These are phyloP conservation scores for Alethe diademata DNA, from an alignment of 2,113 vertebrate genomes.

Conservation along the genomic window DNA sequence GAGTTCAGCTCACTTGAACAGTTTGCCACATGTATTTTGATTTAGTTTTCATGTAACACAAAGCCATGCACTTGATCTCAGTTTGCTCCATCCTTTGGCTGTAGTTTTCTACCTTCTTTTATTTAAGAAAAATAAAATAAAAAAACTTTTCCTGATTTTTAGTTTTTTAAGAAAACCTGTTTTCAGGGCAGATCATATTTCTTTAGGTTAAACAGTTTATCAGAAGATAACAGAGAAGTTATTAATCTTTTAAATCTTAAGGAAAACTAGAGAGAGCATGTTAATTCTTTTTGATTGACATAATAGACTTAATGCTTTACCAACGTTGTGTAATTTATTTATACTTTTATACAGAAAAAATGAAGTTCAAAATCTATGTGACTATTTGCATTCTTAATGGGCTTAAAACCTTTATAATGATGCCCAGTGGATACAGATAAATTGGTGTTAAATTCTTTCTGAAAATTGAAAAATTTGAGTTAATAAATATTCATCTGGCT, in stretches of 20 bases:
- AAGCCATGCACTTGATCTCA: background rate
- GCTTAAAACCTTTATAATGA: background rate
- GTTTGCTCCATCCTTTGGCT: background rate
- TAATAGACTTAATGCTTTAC: background rate
- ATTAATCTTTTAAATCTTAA: background rate
- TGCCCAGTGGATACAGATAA: background rate
- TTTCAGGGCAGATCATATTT: background rate
- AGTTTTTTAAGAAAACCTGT: background rate
- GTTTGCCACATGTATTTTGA: background rate
- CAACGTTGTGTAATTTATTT: background rate
- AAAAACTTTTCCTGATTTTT: background rate
- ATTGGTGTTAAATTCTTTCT: background rate
- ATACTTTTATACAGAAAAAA: background rate
- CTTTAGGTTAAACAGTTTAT: background rate
- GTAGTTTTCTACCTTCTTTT: background rate
- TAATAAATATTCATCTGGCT: background rate
- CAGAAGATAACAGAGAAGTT: background rate
- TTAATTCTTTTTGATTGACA: background rate
- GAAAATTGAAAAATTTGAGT: background rate
- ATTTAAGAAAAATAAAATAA: background rate
- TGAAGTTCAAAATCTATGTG: background rate
- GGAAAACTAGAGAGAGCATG: background rate
- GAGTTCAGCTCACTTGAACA: background rate
- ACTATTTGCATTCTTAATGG: background rate
- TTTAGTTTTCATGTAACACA: background rate